These are phyloP conservation scores for Pelvicachromis taeniatus DNA, from an alignment of 2,113 vertebrate species.

Conservation along the genomic window DNA sequence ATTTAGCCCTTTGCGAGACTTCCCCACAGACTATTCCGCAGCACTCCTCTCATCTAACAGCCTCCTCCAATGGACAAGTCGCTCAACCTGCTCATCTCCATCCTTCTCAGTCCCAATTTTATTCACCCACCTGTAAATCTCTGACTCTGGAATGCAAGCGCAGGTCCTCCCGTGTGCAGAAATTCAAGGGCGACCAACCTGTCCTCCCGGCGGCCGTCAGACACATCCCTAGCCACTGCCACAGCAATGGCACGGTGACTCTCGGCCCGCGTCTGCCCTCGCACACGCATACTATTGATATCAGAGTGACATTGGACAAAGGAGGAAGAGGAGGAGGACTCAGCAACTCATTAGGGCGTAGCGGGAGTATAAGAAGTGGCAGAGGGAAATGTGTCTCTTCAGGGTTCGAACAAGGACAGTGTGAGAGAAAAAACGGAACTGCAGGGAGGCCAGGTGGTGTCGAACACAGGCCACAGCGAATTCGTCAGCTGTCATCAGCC, in stretches of 20 bases:
- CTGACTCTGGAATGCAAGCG: conserved; percentile 74
- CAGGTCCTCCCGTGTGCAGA: conserved; percentile 57
- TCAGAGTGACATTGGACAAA: conserved; percentile 72
- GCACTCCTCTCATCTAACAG: conserved; percentile 59
- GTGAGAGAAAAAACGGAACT: conserved; percentile 52
- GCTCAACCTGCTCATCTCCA: conserved; percentile 53
- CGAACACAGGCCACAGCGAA: conserved; percentile 52
- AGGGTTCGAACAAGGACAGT: conserved; percentile 60
- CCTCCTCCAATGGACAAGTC: conserved; percentile 44
- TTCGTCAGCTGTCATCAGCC: conserved; percentile 59
- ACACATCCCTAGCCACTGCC: conserved; percentile 67
- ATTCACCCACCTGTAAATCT: conserved; percentile 56
- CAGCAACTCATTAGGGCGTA: conserved; percentile 60
- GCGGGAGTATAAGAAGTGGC: conserved; percentile 52
- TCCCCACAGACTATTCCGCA: conserved; percentile 69
- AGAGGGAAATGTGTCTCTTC: conserved; percentile 58
- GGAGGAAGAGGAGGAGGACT: conserved; percentile 42
- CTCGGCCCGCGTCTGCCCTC: conserved; percentile 69
- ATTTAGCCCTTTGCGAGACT: conserved; percentile 65
- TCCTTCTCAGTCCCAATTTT: conserved; percentile 49
- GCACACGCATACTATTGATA: conserved; percentile 76
- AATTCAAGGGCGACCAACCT: conserved; percentile 57
- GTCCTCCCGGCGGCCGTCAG: conserved; percentile 21
- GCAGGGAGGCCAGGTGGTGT: conserved; percentile 43
- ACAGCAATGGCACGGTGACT: conserved; percentile 75